Conservation (phyloP, 2,113 vertebrate genomes). For the Petaurus breviceps region DNA sequence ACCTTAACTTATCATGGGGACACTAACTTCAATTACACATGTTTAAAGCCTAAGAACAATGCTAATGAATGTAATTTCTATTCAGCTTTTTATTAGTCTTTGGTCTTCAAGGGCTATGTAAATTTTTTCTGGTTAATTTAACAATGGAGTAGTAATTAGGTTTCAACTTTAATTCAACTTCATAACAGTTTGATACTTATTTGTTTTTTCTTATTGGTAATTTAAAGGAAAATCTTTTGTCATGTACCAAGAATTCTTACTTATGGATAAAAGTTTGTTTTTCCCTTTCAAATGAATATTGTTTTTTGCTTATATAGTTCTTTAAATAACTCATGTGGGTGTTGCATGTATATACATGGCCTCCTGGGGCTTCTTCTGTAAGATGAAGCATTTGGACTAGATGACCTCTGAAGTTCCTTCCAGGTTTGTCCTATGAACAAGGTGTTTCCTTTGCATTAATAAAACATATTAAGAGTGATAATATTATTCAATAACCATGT, state of each 20-base stretch:
- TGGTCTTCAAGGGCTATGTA: background rate
- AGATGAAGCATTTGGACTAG: too few relatives aligned
- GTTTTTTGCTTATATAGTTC: constrained; percentile 15
- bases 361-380: too few relatives aligned
- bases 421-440: too few relatives aligned
- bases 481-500: too few relatives aligned
- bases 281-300: background rate
- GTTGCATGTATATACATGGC: too few relatives aligned
- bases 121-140: background rate
- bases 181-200: background rate
- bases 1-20: too few relatives aligned
- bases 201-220: background rate
- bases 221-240: background rate
- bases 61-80: background rate
- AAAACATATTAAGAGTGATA: too few relatives aligned
- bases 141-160: background rate
- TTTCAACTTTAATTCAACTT: constrained; percentile 4
- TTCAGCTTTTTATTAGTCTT: constrained; percentile 7
- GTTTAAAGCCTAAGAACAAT: background rate
- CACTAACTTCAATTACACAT: background rate
- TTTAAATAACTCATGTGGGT: too few relatives aligned
- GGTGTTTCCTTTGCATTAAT: too few relatives aligned
- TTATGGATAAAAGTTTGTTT: constrained; percentile 12
- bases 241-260: background rate
- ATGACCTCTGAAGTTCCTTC: too few relatives aligned